Base-by-base conservation (phyloP, 2,888 invertebrate genomes). In the Acanthosepion esculentum region DNA sequence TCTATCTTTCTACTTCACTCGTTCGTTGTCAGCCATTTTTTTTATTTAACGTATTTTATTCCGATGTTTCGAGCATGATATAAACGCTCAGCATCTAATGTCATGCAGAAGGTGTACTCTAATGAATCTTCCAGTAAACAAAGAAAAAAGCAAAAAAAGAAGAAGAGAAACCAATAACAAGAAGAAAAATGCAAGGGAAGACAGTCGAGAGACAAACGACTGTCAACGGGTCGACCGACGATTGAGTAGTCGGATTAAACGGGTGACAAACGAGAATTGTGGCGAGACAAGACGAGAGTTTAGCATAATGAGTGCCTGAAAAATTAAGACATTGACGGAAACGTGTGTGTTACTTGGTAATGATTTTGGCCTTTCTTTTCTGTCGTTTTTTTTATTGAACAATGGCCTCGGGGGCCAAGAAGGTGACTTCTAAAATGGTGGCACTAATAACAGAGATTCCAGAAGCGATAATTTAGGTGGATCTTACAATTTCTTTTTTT, bases 191-290 rank as follows among this genome's bases (percentile, higher is more conserved):
- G 50, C 10, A 15, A 12, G 8, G 50, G 50, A 50, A 50, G 50
- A 50, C 8, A 50, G 5, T 15, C 7, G 64, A 8, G 64, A 64
- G 29, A 64, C 64, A 64, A n/a, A n/a, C 12, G 78, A 78, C 78
- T 78, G 78, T 78, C 78, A 78, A 78, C 78, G 78, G 78, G 78
- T 78, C 33, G 78, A n/a, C 78, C 78, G 78, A 78, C 33, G n/a
- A 78, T 33, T 33, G 78, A n/a, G n/a, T 78, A 12, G 15, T 78
- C 78, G 78, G 78, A 78, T 78, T 78, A 78, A 78, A n/a, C n/a
- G 78, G n/a, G 78, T 78, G 78, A 78, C 78, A 78, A 78, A 78
- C 78, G 78, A 78, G 78, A 78, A 78, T 78, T 78, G 78, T 12
- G 78, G 78, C 78, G 78, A 78, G 78, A 78, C 78, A 12, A 18